These are phyloP conservation scores for Mesaphorura yosii DNA, from an alignment of 1,140 invertebrate genomes.

Conservation along the genomic window DNA sequence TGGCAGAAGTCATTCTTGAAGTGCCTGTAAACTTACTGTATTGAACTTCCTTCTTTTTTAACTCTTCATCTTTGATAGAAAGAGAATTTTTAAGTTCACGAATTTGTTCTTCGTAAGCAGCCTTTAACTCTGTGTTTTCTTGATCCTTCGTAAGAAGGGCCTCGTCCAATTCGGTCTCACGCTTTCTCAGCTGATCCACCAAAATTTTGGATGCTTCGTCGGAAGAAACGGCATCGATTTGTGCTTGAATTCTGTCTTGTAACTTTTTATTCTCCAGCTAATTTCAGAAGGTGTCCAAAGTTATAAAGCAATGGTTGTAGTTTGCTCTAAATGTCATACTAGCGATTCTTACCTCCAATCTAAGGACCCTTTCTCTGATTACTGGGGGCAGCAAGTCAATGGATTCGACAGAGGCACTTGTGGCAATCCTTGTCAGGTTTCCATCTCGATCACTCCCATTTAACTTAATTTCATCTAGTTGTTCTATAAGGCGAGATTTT, in stretches of 20 bases:
- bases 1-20: slow-evolving; percentile 1
- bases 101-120: slow-evolving; percentile 20
- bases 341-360: slow-evolving; percentile 24
- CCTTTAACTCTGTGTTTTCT: slow-evolving; percentile 17
- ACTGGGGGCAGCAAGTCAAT: slow-evolving; percentile 27
- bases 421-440: slow-evolving; percentile 4
- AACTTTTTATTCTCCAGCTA: slow-evolving; percentile 30
- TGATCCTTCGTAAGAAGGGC: slow-evolving; percentile 25
- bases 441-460: not conserved
- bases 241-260: slow-evolving; percentile 21
- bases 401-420: slow-evolving; percentile 19
- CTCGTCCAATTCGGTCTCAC: slow-evolving; percentile 26
- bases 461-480: slow-evolving; percentile 26
- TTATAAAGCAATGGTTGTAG: not conserved
- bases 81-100: slow-evolving; percentile 16
- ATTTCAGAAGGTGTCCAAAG: not conserved
- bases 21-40: slow-evolving; percentile 25
- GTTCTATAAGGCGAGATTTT: slow-evolving; percentile 16
- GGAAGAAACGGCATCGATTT: slow-evolving; percentile 9
- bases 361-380: slow-evolving; percentile 21
- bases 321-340: no score
- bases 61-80: slow-evolving; percentile 27
- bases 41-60: slow-evolving; percentile 26
- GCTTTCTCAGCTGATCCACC: slow-evolving; percentile 29
- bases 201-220: slow-evolving; percentile 24